These are phyloP conservation scores for Rhimphoctona megacephalus DNA, from an alignment of 2,888 invertebrate species.

Conservation along the genomic window DNA sequence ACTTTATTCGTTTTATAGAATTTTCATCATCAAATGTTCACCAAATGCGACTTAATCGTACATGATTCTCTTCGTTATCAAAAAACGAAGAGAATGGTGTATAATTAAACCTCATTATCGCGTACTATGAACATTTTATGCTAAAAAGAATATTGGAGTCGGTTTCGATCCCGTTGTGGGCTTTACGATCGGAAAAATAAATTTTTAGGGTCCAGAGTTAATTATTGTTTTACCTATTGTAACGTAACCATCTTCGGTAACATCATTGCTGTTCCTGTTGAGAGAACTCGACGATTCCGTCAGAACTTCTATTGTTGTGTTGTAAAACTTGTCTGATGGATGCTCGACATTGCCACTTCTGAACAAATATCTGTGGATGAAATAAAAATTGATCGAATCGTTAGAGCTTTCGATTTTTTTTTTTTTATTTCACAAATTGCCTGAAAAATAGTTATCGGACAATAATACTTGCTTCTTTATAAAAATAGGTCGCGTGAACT, in stretches of 20 bases:
- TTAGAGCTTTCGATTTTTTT: no score
- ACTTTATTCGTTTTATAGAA: no score
- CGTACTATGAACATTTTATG: no score
- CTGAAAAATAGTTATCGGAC: not conserved
- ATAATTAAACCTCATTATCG: no score
- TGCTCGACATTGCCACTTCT: conserved; percentile 96
- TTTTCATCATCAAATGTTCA: no score
- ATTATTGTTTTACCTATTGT: conserved; percentile 89
- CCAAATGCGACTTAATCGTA: no score
- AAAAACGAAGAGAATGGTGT: no score
- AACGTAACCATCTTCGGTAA: conserved; percentile 89
- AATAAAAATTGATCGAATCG: not conserved
- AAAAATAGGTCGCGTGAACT: conserved; percentile 90
- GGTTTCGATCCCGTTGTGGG: no score
- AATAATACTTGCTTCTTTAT: conserved; percentile 87
- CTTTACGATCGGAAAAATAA: no score
- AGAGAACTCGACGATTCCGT: conserved; percentile 85
- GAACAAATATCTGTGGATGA: conserved; percentile 89
- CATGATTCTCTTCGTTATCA: no score
- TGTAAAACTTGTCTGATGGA: conserved; percentile 94
- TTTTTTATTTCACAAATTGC: not conserved
- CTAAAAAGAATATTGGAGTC: no score
- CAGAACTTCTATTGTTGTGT: conserved; percentile 93
- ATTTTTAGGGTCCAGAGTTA: not conserved
- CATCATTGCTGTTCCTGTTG: conserved; percentile 86